A percentile compares a stretch with the other conserved stretches of the same genome.
Conservation (phyloP, 1,140 invertebrate genomes). For the Acromyrmex echinatior region DNA sequence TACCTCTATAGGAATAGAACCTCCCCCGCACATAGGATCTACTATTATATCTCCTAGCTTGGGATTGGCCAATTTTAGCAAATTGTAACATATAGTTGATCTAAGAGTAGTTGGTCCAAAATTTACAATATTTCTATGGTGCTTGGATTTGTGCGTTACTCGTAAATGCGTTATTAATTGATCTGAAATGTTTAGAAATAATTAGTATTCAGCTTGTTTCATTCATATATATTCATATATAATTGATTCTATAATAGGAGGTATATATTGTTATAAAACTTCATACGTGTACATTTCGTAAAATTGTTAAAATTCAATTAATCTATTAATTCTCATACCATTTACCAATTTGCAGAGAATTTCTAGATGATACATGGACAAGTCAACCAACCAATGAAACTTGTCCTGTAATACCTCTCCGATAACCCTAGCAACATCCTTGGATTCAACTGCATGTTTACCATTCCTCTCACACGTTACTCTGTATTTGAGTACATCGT, state of each 20-base stretch:
- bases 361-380: constrained; percentile 88
- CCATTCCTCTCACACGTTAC: constrained; percentile 88
- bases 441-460: constrained; percentile 87
- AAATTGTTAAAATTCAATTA: constrained; percentile 20
- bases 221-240: not conserved
- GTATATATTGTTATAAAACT: not conserved
- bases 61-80: constrained; percentile 87
- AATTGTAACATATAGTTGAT: constrained; percentile 87
- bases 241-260: no score
- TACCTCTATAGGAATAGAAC: constrained; percentile 89
- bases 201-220: not conserved
- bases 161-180: constrained; percentile 86
- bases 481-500: constrained; percentile 85
- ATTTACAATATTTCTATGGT: constrained; percentile 87
- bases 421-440: constrained; percentile 86
- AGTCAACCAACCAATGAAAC: constrained; percentile 88
- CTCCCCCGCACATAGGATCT: constrained; percentile 89
- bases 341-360: constrained; percentile 86
- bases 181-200: constrained; percentile 66
- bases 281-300: not conserved
- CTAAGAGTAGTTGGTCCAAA: constrained; percentile 89
- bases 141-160: constrained; percentile 88
- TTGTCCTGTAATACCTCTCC: constrained; percentile 87
- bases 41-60: constrained; percentile 88
- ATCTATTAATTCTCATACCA: constrained; percentile 44